Evolutionary conservation across 2,797 vertebrate genomes (phyloP).

Genomic region (Schizothorax lantsangensis): DNA sequence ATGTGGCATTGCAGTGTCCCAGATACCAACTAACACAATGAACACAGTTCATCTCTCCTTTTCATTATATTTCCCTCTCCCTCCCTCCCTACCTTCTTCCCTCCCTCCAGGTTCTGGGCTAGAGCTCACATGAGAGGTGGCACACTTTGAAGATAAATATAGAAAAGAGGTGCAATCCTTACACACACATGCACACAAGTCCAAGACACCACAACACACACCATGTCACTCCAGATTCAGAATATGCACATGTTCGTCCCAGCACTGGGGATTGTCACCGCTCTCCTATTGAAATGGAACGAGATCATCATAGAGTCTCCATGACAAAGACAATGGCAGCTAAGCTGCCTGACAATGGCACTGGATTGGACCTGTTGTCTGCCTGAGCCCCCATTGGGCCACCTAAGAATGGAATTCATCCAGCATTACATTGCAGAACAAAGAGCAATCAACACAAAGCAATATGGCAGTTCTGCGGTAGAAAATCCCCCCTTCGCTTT

Average conservation of each 20-base stretch:
- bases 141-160: constrained; percentile 89
- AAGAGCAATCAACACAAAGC: constrained; percentile 54
- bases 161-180: constrained; percentile 84
- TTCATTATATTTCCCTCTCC: constrained; percentile 38
- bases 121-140: constrained; percentile 92
- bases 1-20: constrained; percentile 61
- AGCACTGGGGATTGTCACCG: constrained; percentile 29
- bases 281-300: constrained; percentile 48
- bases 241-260: constrained; percentile 30
- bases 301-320: constrained; percentile 45
- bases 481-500: constrained; percentile 15
- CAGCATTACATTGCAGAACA: constrained; percentile 47
- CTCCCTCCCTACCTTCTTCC: background rate
- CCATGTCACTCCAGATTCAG: constrained; percentile 30
- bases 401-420: constrained; percentile 45
- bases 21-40: constrained; percentile 56
- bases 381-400: constrained; percentile 37
- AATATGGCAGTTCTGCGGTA: background rate
- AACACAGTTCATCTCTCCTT: constrained; percentile 57
- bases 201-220: constrained; percentile 52
- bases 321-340: constrained; percentile 48
- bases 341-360: constrained; percentile 39
- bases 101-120: constrained; percentile 81
- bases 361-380: constrained; percentile 54
- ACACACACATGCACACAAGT: constrained; percentile 45